Evolutionary conservation across 2,113 vertebrate genomes (phyloP).

Genomic region (Lipophrys pholis): DNA sequence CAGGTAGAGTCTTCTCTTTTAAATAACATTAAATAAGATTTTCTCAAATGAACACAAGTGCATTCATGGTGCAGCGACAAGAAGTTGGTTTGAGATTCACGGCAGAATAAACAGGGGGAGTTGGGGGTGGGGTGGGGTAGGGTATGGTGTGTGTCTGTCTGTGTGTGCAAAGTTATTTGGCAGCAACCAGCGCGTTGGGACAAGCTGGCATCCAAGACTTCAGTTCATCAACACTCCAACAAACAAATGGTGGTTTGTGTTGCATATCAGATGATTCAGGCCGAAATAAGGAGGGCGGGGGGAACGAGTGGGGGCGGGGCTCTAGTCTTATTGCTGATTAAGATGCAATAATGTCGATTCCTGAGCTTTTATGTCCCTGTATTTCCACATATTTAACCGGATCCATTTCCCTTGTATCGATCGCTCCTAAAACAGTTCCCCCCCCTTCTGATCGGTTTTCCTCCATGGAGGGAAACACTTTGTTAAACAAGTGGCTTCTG

Average conservation of each 20-base stretch:
- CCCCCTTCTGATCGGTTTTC: too few species aligned
- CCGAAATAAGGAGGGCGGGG: constrained; percentile 21
- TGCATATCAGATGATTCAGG: constrained; percentile 49
- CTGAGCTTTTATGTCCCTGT: constrained; percentile 71
- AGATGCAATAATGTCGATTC: constrained; percentile 66
- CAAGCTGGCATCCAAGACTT: constrained; percentile 49
- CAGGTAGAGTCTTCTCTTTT: constrained; percentile 23
- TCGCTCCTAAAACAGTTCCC: background rate
- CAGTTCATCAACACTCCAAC: constrained; percentile 25
- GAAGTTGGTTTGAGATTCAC: constrained; percentile 67
- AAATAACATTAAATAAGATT: constrained; percentile 69
- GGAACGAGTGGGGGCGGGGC: background rate
- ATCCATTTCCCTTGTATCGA: background rate
- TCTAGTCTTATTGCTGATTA: constrained; percentile 71
- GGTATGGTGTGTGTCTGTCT: constrained; percentile 2
- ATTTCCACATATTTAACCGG: constrained; percentile 24
- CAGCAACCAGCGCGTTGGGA: too few species aligned
- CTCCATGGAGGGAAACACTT: background rate
- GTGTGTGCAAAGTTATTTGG: too few species aligned
- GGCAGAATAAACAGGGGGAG: constrained; percentile 2
- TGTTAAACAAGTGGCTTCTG: constrained; percentile 21
- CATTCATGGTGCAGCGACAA: constrained; percentile 43
- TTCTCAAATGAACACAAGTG: constrained; percentile 76
- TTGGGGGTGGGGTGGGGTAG: background rate
- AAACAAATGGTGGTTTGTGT: constrained; percentile 7